Evolutionary conservation across 1,140 invertebrate species (phyloP).

Genomic region (Bursaphelenchus mucronatus): DNA sequence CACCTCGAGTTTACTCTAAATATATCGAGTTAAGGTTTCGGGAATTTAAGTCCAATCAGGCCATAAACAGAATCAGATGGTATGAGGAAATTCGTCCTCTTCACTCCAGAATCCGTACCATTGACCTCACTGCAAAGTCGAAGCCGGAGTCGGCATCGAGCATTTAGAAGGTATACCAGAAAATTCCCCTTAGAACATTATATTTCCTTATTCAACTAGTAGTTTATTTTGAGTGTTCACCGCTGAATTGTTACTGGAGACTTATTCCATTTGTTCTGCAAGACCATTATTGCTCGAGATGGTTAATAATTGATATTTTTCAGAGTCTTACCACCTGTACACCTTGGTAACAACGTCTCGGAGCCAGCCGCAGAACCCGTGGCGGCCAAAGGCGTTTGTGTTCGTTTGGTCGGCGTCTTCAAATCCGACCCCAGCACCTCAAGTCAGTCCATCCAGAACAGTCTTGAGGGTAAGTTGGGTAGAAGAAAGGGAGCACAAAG

Average conservation of each 20-base stretch:
- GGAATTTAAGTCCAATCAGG: too few relatives aligned
- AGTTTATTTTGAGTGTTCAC: constrained; percentile 4
- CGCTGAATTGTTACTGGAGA: background rate
- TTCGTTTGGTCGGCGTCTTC: constrained; percentile 50
- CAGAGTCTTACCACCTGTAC: constrained; percentile 20
- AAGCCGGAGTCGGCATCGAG: too few relatives aligned
- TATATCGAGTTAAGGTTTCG: too few relatives aligned
- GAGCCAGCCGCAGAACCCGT: constrained; percentile 43
- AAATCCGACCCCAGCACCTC: constrained; percentile 36
- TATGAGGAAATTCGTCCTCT: too few relatives aligned
- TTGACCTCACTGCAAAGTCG: too few relatives aligned
- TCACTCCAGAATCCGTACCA: too few relatives aligned
- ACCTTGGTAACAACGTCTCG: constrained; percentile 10
- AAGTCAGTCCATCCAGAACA: too few relatives aligned
- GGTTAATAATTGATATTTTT: constrained; percentile 5
- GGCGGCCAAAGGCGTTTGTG: constrained; percentile 52
- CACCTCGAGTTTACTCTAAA: too few relatives aligned
- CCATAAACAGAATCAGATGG: too few relatives aligned
- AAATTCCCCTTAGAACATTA: background rate
- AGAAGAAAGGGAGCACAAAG: too few relatives aligned
- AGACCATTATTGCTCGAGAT: background rate
- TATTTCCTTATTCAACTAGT: background rate
- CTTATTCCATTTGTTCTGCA: constrained; percentile 3
- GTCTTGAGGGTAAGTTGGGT: too few relatives aligned
- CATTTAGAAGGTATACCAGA: too few relatives aligned